Evolutionary conservation across 2,113 vertebrate genomes (phyloP), one percentile per base, ranked within the genome.

Genomic region (Boulengeromyrus knoepffleri): DNA sequence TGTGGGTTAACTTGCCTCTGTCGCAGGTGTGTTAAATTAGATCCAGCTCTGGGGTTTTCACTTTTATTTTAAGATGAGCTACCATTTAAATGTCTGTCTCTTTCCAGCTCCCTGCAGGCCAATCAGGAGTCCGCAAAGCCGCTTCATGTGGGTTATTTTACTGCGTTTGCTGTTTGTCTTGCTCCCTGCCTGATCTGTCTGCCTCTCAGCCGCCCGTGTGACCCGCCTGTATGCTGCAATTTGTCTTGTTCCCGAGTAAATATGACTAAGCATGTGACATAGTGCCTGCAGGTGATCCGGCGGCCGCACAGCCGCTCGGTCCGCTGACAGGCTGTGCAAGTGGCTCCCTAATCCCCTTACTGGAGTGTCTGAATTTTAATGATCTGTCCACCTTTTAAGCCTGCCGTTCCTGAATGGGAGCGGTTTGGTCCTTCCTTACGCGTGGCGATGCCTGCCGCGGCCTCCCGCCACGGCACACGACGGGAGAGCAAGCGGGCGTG

Each of bases 331-430:
- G 93, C 93, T 90, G 91, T 91, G 27, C 93, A 92, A 91, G 93
- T 88, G 47, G 89, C 90, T 92, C 9, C 93, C 92, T 95, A 94
- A 95, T 95, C 93, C 93, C 87, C 85, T 87, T 90, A 90, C 89
- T 93, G 85, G 91, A 93, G 93, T 93, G 92, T 95, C 95, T 94
- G 93, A 94, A 95, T 95, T 94, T 94, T 94, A 96, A 96, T 96
- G 95, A 95, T 94, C 93, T 94, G 95, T 95, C 95, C 94, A 96
- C 94, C 95, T 94, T 95, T 94, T 94, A 94, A 94, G 95, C 94
- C 94, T 95, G 93, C 94, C 93, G 93, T 93, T 90, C 92, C 90
- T 92, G 92, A 94, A 92, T 93, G 94, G 92, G 77, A 92, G 92
- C 91, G 91, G 95, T 95, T 95, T 93, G 91, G 94, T 94, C 94